These are phyloP conservation scores for Volucella bombylans DNA, from an alignment of 2,888 invertebrate genomes.

Conservation along the genomic window DNA sequence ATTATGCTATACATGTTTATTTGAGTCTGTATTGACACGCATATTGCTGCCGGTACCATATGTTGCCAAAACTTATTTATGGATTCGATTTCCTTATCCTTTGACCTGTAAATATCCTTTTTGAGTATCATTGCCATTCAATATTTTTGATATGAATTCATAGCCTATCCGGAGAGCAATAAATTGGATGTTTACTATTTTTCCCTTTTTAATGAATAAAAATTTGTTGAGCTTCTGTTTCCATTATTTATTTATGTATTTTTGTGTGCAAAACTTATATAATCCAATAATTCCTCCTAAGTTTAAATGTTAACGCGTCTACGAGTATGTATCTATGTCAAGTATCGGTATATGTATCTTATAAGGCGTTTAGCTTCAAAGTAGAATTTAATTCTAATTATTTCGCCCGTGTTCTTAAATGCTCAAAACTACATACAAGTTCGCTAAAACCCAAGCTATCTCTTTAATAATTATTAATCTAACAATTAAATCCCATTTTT, in stretches of 20 bases:
- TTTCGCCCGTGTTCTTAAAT: too few relatives aligned
- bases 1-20: conserved; percentile 3
- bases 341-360: too few relatives aligned
- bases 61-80: conserved; percentile 70
- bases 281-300: too few relatives aligned
- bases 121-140: conserved; percentile 63
- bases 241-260: too few relatives aligned
- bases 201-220: conserved; percentile 12
- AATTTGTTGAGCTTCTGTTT: conserved; percentile 47
- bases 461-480: too few relatives aligned
- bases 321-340: too few relatives aligned
- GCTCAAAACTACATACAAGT: too few relatives aligned
- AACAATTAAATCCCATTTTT: too few relatives aligned
- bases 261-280: neutral
- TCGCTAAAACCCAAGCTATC: too few relatives aligned
- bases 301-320: too few relatives aligned
- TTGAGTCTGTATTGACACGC: conserved; percentile 4
- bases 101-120: conserved; percentile 63
- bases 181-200: conserved; percentile 59
- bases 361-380: too few relatives aligned
- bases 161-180: conserved; percentile 58
- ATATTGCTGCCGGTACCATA: conserved; percentile 45
- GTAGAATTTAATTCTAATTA: too few relatives aligned
- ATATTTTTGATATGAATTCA: conserved; percentile 68
- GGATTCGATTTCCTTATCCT: conserved; percentile 68